A percentile compares a stretch with the other conserved stretches of the same genome.
Conservation (phyloP, 2,888 invertebrate genomes). For the Parnassius apollo region DNA sequence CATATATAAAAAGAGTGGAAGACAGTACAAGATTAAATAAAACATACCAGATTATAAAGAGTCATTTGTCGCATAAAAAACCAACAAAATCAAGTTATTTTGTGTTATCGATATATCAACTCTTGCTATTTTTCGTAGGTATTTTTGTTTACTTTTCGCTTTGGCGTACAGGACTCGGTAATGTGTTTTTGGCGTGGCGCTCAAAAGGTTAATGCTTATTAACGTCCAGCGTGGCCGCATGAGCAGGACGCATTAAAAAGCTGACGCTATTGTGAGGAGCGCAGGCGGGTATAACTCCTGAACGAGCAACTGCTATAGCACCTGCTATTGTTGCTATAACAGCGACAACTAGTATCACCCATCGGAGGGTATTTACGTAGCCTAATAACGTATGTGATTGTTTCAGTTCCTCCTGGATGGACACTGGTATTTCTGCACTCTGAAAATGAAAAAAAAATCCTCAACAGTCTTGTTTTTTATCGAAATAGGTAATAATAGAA, state of each 20-base stretch:
- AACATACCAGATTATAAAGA: no score
- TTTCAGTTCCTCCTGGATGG: slow-evolving; percentile 55
- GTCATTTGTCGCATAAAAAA: no score
- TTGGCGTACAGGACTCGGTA: no score
- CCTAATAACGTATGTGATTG: slow-evolving; percentile 55
- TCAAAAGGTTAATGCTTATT: slow-evolving; percentile 63
- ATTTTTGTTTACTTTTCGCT: no score
- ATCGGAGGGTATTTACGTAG: slow-evolving; percentile 62
- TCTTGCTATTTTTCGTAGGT: no score
- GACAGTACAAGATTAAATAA: no score
- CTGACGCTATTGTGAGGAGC: slow-evolving; percentile 62
- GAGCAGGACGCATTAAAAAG: slow-evolving; percentile 55
- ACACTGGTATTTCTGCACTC: slow-evolving; percentile 62
- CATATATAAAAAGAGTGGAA: no score
- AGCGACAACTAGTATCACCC: slow-evolving; percentile 60
- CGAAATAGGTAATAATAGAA: no score
- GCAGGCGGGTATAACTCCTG: slow-evolving; percentile 48
- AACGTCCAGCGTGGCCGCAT: slow-evolving; percentile 37
- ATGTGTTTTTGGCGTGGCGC: no score
- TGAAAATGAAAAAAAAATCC: slow-evolving; percentile 36
- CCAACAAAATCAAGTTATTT: no score
- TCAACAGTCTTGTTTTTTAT: no score
- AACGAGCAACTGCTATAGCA: slow-evolving; percentile 41
- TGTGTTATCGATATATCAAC: no score
- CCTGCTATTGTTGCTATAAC: slow-evolving; percentile 41